A percentile compares a stretch with the other conserved stretches of the same genome.
These are phyloP conservation scores for Danio jaintianensis DNA, from an alignment of 2,797 vertebrate species.

Conservation along the genomic window DNA sequence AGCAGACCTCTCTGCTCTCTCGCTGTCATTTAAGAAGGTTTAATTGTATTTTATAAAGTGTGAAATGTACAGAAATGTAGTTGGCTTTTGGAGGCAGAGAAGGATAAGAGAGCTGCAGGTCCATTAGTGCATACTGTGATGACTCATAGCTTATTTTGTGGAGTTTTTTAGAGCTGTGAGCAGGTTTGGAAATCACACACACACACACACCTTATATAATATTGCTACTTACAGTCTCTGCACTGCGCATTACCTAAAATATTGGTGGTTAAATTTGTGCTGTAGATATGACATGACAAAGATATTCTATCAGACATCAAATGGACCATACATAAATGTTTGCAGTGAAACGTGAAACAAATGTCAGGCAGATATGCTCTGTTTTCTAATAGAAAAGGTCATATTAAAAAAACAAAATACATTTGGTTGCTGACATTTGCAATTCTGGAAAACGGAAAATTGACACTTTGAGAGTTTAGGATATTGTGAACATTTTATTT, in stretches of 20 bases:
- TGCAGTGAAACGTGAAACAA: background rate
- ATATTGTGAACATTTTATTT: background rate
- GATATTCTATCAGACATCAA: background rate
- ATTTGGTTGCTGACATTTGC: constrained; percentile 13
- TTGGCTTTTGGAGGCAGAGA: constrained; percentile 10
- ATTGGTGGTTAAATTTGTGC: background rate
- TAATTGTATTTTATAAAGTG: constrained; percentile 24
- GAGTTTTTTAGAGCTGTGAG: constrained; percentile 12
- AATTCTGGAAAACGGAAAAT: background rate
- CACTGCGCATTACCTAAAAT: background rate
- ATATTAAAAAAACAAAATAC: constrained; percentile 1
- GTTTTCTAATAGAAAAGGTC: constrained; percentile 17
- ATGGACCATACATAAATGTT: background rate
- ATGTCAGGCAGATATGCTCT: constrained; percentile 24
- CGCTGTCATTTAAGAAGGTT: constrained; percentile 4
- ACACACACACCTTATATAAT: constrained; percentile 11
- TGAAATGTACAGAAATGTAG: constrained; percentile 8
- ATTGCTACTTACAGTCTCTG: background rate
- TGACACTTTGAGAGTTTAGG: background rate
- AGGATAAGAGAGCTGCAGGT: constrained; percentile 18
- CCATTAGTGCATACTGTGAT: constrained; percentile 8
- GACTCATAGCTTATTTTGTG: constrained; percentile 46
- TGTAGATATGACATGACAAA: constrained; percentile 6
- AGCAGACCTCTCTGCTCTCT: background rate
- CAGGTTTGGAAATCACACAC: constrained; percentile 29